A percentile compares a stretch with the other conserved stretches of the same genome.
phyloP scores from a whole-genome alignment of 2,113 vertebrate genomes.

The Embiotoca jacksoni region DNA sequence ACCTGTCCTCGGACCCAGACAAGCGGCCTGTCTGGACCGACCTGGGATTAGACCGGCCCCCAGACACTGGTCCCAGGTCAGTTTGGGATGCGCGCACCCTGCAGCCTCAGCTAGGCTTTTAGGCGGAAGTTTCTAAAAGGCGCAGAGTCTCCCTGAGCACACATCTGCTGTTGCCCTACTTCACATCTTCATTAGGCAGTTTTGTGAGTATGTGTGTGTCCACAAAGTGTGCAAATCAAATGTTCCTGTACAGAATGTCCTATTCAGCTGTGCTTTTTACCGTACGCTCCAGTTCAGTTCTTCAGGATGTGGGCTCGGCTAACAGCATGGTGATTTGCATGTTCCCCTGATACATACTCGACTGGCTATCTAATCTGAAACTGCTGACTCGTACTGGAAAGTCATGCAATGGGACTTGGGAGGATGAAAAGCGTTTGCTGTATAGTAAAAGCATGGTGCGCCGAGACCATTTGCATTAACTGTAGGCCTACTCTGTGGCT shows the following conservation, averaged over 20 bases:
- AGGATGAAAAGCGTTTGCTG: slow-evolving; percentile 61
- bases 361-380: slow-evolving; percentile 78
- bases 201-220: slow-evolving; percentile 57
- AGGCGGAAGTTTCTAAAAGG: slow-evolving; percentile 55
- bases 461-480: slow-evolving; percentile 67
- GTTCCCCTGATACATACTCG: slow-evolving; percentile 76
- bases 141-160: slow-evolving; percentile 38
- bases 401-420: slow-evolving; percentile 74
- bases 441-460: slow-evolving; percentile 52
- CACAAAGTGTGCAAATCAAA: slow-evolving; percentile 67
- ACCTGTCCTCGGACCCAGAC: slow-evolving; percentile 79
- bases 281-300: slow-evolving; percentile 78
- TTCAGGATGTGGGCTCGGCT: slow-evolving; percentile 73
- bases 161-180: slow-evolving; percentile 71
- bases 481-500: slow-evolving; percentile 48
- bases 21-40: slow-evolving; percentile 74
- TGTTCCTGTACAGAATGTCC: slow-evolving; percentile 80
- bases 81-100: slow-evolving; percentile 40
- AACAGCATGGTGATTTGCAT: slow-evolving; percentile 79
- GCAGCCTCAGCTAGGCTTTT: slow-evolving; percentile 50
- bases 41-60: slow-evolving; percentile 59
- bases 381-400: slow-evolving; percentile 73
- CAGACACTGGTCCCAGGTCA: slow-evolving; percentile 73
- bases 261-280: slow-evolving; percentile 72
- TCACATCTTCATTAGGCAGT: slow-evolving; percentile 72